Conservation (phyloP, 2,888 invertebrate species). For the Drosophila neotestacea region DNA sequence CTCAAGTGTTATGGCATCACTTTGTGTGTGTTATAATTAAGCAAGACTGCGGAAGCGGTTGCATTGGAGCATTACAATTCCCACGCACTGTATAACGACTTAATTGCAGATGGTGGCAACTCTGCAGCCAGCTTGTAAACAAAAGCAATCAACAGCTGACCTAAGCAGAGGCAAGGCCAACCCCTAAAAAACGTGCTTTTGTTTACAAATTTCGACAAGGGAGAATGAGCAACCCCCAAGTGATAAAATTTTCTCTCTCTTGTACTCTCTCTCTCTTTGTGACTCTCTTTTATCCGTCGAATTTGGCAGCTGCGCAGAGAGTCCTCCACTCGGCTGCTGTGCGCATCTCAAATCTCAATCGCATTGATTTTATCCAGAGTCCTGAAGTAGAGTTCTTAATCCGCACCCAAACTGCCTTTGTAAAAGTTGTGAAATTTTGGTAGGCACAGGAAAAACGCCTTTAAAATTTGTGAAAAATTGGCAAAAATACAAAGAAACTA, state of each 20-base stretch:
- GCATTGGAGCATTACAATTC: constrained; percentile 45
- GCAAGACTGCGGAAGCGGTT: constrained; percentile 35
- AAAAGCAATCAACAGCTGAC: constrained; percentile 51
- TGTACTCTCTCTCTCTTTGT: background rate
- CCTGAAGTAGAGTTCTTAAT: constrained; percentile 71
- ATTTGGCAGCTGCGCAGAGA: constrained; percentile 19
- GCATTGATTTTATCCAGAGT: constrained; percentile 80
- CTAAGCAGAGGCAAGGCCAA: constrained; percentile 46
- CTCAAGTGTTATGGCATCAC: constrained; percentile 32
- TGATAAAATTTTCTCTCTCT: background rate
- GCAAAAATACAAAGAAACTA: constrained; percentile 8
- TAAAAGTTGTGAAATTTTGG: constrained; percentile 54
- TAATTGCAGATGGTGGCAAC: constrained; percentile 37
- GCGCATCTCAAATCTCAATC: constrained; percentile 62
- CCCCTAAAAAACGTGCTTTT: constrained; percentile 49
- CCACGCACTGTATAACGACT: constrained; percentile 44
- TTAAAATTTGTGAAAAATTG: constrained; percentile 42
- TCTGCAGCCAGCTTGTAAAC: constrained; percentile 43
- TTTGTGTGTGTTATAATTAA: constrained; percentile 50
- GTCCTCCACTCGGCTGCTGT: constrained; percentile 61
- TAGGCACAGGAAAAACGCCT: constrained; percentile 27
- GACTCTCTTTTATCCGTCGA: constrained; percentile 30
- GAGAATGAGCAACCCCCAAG: constrained; percentile 36
- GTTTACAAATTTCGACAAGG: constrained; percentile 57
- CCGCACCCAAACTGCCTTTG: constrained; percentile 75